A percentile compares a stretch with the other conserved stretches of the same genome.
These are phyloP conservation scores for Phylloscopus collybita DNA, from an alignment of 2,797 vertebrate species.

Conservation along the genomic window DNA sequence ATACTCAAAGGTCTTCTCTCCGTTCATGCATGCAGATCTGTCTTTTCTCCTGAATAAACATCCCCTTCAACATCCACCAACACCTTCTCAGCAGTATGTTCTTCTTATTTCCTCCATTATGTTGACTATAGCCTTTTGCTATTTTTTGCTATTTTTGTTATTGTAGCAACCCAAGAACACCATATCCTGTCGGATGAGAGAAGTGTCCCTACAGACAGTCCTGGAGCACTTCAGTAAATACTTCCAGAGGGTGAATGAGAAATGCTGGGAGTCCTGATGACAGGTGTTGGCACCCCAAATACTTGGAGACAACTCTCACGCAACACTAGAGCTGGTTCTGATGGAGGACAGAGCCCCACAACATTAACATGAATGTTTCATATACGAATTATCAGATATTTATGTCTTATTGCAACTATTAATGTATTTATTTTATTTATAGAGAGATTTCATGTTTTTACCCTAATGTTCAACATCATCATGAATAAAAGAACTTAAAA, in stretches of 20 bases:
- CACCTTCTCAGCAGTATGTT: not conserved
- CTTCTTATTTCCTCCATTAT: not conserved
- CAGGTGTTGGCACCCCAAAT: not conserved
- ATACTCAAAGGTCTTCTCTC: not conserved
- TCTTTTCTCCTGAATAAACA: not conserved
- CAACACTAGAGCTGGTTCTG: constrained; percentile 13
- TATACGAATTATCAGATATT: not conserved
- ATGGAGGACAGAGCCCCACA: not conserved
- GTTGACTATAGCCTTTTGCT: not conserved
- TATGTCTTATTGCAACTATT: not conserved
- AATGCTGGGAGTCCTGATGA: not conserved
- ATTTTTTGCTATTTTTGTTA: not conserved
- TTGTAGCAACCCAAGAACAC: not conserved
- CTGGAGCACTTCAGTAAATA: fast-evolving
- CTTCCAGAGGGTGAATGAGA: not conserved
- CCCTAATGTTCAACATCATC: not conserved
- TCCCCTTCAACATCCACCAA: fast-evolving
- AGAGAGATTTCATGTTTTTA: not conserved
- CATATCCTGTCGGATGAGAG: fast-evolving
- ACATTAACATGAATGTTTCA: fast-evolving
- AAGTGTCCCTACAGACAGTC: fast-evolving
- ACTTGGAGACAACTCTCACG: not conserved
- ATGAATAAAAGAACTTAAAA: not conserved
- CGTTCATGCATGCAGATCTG: fast-evolving
- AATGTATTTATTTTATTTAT: constrained; percentile 62